A percentile compares a stretch with the other conserved stretches of the same genome.
Conservation (phyloP, 2,797 vertebrate genomes). For the Syngnathus acus region DNA sequence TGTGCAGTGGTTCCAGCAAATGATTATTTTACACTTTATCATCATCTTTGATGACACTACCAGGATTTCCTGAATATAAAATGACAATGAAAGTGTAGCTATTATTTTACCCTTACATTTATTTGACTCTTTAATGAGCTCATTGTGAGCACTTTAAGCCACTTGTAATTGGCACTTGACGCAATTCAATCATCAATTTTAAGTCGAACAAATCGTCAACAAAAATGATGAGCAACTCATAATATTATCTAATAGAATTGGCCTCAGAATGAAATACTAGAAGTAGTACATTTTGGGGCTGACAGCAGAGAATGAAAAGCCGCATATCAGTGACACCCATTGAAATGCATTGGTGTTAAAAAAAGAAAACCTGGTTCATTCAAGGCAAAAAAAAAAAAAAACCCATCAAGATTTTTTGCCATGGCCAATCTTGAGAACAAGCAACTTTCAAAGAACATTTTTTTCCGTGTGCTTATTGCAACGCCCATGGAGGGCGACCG, state of each 20-base stretch:
- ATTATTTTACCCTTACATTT: not conserved
- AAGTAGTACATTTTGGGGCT: no score
- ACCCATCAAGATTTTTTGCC: no score
- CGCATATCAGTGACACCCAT: no score
- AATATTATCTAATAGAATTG: no score
- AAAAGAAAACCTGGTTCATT: no score
- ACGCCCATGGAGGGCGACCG: conserved; percentile 37
- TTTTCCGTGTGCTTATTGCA: conserved; percentile 51
- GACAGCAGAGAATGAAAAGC: no score
- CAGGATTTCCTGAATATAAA: not conserved
- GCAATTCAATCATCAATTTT: not conserved
- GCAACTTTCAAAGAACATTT: conserved; percentile 22
- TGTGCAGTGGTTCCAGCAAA: conserved; percentile 10
- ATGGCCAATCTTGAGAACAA: conserved; percentile 16
- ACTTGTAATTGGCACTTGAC: not conserved
- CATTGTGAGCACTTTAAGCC: not conserved
- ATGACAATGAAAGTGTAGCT: not conserved
- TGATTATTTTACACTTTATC: not conserved
- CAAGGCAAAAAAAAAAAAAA: no score
- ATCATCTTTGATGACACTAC: not conserved
- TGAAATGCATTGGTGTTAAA: no score
- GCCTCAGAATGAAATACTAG: no score
- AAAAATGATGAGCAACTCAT: no score
- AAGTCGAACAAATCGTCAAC: not conserved
- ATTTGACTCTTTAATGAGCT: not conserved